Evolutionary conservation across 2,888 invertebrate species (phyloP), one percentile per base, ranked within the genome.

Genomic region (Tanypteryx hageni): DNA sequence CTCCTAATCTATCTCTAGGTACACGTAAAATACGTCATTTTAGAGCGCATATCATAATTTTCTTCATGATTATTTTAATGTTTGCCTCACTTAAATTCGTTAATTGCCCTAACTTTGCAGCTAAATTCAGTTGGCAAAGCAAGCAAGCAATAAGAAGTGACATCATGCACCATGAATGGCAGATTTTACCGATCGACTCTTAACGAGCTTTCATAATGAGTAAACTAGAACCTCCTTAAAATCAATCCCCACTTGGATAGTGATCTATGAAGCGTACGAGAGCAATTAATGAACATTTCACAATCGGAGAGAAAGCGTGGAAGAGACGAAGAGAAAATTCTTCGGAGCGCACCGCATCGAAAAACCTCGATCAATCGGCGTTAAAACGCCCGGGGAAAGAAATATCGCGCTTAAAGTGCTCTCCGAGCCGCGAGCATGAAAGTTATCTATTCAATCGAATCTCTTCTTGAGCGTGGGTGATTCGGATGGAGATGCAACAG

Each of bases 221-320:
- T n/a, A n/a, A 44, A 5, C 44, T 44, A 44, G 44, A 44, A 11
- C 27, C 22, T 3, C 76, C 27, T 27, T 11, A 13, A 68, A 68
- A 68, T 10, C n/a, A 68, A 22, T n/a, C 68, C 22, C 44, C 44
- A 44, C 44, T 68, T 18, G 27, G 76, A 68, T 8, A 16, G 22
- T 68, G 68, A 22, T 76, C 76, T 76, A 76, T 27, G 27, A 76
- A 27, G 76, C 76, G 76, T 76, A n/a, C 68, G n/a, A 18, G n/a
- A 22, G 27, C 76, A 76, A 76, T 76, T 11, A 4, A 27, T 27
- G 76, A 10, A 27, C 76, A 76, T 76, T 76, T 76, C 76, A 22
- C 76, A 76, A 76, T 7, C 1, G 27, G 68, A 68, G 76, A 76
- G 76, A 76, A 76, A 76, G 76, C 76, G 76, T 76, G 11, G 76